Evolutionary conservation across 2,797 vertebrate species (phyloP).

Genomic region (Basileuterus tristriatus): DNA sequence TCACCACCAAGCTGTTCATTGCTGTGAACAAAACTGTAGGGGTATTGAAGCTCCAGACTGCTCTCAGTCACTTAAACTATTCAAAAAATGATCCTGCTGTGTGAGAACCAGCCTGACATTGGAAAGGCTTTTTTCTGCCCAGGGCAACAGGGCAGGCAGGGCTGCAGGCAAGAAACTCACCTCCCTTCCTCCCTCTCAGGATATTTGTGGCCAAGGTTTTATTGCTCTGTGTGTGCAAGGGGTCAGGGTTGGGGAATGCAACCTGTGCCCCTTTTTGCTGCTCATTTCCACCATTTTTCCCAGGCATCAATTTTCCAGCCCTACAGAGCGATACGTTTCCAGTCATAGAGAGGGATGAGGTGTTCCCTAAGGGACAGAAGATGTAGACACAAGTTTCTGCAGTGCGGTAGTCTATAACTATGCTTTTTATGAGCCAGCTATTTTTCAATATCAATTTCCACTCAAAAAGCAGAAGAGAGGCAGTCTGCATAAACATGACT

Average conservation of each 20-base stretch:
- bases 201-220: not conserved
- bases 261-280: not conserved
- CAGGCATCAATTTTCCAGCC: not conserved
- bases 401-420: not conserved
- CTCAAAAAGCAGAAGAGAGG: conserved; percentile 19
- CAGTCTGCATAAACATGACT: not conserved
- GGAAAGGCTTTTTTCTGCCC: not conserved
- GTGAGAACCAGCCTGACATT: not conserved
- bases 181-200: not conserved
- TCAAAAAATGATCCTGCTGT: not conserved
- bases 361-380: not conserved
- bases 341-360: not conserved
- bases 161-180: not conserved
- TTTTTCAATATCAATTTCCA: conserved; percentile 16
- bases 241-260: not conserved
- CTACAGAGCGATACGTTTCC: not conserved
- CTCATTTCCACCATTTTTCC: not conserved
- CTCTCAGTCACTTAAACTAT: not conserved
- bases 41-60: not conserved
- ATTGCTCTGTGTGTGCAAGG: not conserved
- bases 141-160: not conserved
- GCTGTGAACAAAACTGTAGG: not conserved
- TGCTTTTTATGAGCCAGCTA: conserved; percentile 5
- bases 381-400: not conserved
- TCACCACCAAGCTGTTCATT: not conserved